Evolutionary conservation across 2,113 vertebrate genomes (phyloP).

Genomic region (Dasyornis broadbenti): DNA sequence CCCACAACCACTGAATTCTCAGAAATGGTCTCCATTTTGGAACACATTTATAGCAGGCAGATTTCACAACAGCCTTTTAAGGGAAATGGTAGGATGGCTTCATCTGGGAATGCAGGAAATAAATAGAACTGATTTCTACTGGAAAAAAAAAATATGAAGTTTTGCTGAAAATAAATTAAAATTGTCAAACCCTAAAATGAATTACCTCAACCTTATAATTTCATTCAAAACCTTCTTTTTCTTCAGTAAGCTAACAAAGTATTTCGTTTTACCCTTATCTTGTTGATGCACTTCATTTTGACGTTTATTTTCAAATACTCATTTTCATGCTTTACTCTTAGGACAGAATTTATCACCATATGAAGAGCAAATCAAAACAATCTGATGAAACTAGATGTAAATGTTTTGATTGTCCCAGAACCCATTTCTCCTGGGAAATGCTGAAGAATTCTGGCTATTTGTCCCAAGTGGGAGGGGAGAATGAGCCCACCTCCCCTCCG

Average conservation of each 20-base stretch:
- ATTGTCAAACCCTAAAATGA: not conserved
- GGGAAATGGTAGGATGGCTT: not conserved
- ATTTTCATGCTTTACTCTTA: not conserved
- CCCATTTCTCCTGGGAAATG: not conserved
- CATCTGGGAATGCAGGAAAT: not conserved
- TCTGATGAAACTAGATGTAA: not conserved
- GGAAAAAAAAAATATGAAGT: not conserved
- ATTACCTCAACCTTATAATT: not conserved
- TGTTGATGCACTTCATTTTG: not conserved
- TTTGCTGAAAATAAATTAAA: constrained; percentile 28
- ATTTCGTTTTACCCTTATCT: not conserved
- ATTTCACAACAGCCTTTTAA: constrained; percentile 1
- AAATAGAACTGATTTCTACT: not conserved
- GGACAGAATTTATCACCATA: not conserved
- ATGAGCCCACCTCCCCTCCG: fast-evolving
- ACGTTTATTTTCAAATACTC: not conserved
- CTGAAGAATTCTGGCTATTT: not conserved
- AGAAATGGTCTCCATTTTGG: not conserved
- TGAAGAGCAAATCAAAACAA: constrained; percentile 10
- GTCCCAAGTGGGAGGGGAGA: not conserved
- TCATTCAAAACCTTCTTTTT: not conserved
- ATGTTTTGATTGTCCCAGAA: not conserved
- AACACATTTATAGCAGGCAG: not conserved
- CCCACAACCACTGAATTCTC: not conserved
- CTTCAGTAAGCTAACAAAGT: not conserved